Percentiles rank a stretch among this genome's conserved stretches.
phyloP scores from a whole-genome alignment of 2,113 vertebrate genomes.

The Rhinolophus ferrumequinum region DNA sequence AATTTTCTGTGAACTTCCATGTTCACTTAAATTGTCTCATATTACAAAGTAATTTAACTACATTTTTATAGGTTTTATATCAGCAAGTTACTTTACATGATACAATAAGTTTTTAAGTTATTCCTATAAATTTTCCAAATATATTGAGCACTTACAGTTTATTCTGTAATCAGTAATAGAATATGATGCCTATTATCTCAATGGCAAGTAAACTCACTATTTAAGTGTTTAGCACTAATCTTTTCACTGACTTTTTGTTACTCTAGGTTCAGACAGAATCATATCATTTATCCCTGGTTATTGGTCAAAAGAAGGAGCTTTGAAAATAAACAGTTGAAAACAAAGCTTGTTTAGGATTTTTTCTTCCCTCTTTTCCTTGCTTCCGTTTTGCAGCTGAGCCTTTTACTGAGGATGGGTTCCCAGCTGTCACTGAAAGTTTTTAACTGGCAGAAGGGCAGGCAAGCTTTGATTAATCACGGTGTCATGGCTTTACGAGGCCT shows the following conservation, averaged over 20 bases:
- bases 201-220: background rate
- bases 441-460: background rate
- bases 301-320: background rate
- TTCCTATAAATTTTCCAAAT: constrained; percentile 52
- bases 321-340: constrained; percentile 47
- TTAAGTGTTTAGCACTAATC: background rate
- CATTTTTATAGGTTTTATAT: constrained; percentile 50
- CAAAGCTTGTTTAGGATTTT: background rate
- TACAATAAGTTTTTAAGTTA: constrained; percentile 60
- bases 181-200: background rate
- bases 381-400: background rate
- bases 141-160: constrained; percentile 48
- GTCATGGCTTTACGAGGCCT: background rate
- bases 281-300: background rate
- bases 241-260: constrained; percentile 26
- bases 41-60: background rate
- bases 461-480: background rate
- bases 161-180: constrained; percentile 29
- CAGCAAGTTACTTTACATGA: background rate
- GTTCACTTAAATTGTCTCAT: background rate
- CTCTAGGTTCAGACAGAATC: background rate
- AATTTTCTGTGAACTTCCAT: background rate
- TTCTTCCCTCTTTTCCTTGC: background rate
- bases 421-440: background rate
- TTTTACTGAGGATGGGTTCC: constrained; percentile 11